Evolutionary conservation across 64 coral and sea anemone genomes (phyloP).

Genomic region (Dendrophyllia cribrosa): DNA sequence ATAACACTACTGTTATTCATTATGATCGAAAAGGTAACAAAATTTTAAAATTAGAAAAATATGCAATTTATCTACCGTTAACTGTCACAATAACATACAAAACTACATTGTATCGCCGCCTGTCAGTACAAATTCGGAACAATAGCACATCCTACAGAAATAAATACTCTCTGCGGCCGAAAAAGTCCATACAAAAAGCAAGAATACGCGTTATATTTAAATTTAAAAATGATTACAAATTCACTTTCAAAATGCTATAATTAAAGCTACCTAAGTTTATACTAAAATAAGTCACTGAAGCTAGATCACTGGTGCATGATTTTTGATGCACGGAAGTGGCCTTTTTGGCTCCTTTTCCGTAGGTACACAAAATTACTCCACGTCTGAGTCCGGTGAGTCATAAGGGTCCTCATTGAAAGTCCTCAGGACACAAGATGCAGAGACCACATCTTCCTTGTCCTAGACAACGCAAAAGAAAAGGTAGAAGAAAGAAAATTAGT

Average conservation of each 20-base stretch:
- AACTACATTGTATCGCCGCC: background rate
- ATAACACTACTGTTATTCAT: background rate
- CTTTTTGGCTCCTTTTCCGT: background rate
- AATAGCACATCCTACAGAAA: constrained; percentile 5
- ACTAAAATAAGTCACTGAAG: background rate
- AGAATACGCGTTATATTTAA: background rate
- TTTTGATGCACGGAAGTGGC: background rate
- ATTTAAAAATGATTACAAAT: background rate
- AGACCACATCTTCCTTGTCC: constrained; percentile 67
- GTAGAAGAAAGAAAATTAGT: background rate
- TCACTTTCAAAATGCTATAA: background rate
- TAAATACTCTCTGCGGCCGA: constrained; percentile 22
- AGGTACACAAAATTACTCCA: constrained; percentile 26
- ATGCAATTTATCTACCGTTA: background rate
- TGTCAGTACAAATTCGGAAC: too few relatives aligned
- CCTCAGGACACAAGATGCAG: constrained; percentile 67
- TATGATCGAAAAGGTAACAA: background rate
- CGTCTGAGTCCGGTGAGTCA: constrained; percentile 56
- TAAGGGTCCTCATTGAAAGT: constrained; percentile 69
- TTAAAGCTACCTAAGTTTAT: background rate
- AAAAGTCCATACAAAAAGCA: constrained; percentile 5
- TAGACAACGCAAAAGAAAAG: background rate
- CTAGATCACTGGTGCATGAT: background rate
- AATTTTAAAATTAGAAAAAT: background rate
- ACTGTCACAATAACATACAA: background rate